A percentile compares a stretch with the other conserved stretches of the same genome.
Conservation (phyloP, 2,888 invertebrate genomes). For the Azorinus chamasolen region DNA sequence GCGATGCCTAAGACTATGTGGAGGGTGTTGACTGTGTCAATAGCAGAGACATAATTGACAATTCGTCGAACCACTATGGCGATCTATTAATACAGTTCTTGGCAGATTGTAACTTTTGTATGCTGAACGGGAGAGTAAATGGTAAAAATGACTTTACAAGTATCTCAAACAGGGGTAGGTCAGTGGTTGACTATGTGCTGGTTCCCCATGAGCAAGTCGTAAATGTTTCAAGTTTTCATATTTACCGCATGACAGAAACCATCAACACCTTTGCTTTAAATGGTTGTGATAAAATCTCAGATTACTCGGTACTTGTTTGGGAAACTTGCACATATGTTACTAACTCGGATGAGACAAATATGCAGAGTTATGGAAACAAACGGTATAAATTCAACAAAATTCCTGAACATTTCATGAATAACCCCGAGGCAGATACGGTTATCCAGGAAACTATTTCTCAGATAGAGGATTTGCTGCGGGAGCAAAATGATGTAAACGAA, state of each 20-base stretch:
- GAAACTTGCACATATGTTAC: too few relatives aligned
- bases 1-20: slow-evolving; percentile 18
- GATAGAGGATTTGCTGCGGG: slow-evolving; percentile 5
- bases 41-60: slow-evolving; percentile 23
- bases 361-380: background rate
- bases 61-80: slow-evolving; percentile 23
- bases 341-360: slow-evolving; percentile 7
- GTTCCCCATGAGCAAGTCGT: slow-evolving; percentile 9
- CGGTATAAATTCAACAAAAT: slow-evolving; percentile 1
- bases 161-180: slow-evolving; percentile 5
- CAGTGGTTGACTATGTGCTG: too few relatives aligned
- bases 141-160: slow-evolving; percentile 20
- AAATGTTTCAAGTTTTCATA: slow-evolving; percentile 3
- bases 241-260: slow-evolving; percentile 22
- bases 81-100: slow-evolving; percentile 28
- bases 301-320: slow-evolving; percentile 6
- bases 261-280: slow-evolving; percentile 10
- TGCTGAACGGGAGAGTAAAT: slow-evolving; percentile 32
- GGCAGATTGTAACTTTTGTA: slow-evolving; percentile 4
- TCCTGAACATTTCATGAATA: background rate
- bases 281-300: slow-evolving; percentile 19
- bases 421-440: too few relatives aligned
- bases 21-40: slow-evolving; percentile 35
- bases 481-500: slow-evolving; percentile 4
- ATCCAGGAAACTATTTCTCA: background rate